These are phyloP conservation scores for Lobophora halterata DNA, from an alignment of 2,888 invertebrate species.

Conservation along the genomic window DNA sequence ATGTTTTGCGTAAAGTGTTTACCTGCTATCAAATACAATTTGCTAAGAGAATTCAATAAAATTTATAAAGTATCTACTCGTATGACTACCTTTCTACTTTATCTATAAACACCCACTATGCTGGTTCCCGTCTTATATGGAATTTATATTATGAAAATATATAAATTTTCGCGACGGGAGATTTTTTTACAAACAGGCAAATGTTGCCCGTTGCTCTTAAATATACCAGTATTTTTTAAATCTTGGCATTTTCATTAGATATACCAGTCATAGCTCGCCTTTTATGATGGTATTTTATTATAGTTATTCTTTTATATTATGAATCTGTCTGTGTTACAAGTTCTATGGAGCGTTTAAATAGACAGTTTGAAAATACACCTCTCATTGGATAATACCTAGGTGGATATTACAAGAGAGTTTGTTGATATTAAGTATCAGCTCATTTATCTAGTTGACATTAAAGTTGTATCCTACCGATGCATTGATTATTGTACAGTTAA, in stretches of 20 bases:
- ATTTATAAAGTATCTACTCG: no score
- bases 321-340: slow-evolving; percentile 4
- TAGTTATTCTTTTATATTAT: no score
- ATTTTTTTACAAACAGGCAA: no score
- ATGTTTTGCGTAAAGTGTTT: background rate
- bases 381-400: slow-evolving; percentile 1
- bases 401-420: background rate
- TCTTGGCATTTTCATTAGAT: slow-evolving; percentile 15
- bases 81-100: no score
- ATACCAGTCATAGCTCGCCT: slow-evolving; percentile 3
- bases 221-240: slow-evolving; percentile 7
- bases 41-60: no score
- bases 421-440: no score
- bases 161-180: no score
- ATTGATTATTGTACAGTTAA: slow-evolving; percentile 27
- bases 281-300: slow-evolving; percentile 13
- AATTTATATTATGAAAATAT: no score
- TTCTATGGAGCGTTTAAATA: slow-evolving; percentile 4
- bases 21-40: background rate
- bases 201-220: slow-evolving; percentile 3
- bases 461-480: slow-evolving; percentile 1
- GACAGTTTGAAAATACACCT: slow-evolving; percentile 6
- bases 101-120: no score
- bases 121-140: no score
- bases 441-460: slow-evolving; percentile 4